Conservation (phyloP, 2,113 vertebrate genomes). For the Cynocephalus volans region DNA sequence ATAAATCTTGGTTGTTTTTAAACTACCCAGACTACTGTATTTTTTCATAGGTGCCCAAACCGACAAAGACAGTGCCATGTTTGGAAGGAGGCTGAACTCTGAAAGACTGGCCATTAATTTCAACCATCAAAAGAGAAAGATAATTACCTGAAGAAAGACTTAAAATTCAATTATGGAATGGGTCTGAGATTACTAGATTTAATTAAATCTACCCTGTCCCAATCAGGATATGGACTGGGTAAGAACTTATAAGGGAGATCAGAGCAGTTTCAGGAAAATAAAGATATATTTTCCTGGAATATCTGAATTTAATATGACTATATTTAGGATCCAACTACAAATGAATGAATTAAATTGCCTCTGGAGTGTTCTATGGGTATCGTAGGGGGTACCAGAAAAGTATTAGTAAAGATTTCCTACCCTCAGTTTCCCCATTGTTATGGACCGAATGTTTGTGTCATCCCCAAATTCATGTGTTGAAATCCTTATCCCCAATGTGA, state of each 20-base stretch:
- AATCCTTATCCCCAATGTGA: not conserved
- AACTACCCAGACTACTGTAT: not conserved
- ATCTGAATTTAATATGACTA: not conserved
- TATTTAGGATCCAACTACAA: not conserved
- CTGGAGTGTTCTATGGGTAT: not conserved
- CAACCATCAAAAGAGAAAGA: not conserved
- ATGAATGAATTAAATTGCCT: not conserved
- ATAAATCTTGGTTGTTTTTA: not conserved
- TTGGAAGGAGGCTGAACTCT: not conserved
- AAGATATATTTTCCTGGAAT: not conserved
- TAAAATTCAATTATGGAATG: not conserved
- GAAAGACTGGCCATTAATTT: not conserved
- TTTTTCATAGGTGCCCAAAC: not conserved
- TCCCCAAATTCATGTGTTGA: not conserved
- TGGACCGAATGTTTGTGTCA: not conserved
- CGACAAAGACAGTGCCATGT: not conserved
- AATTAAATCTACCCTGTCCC: not conserved
- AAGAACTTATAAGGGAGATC: not conserved
- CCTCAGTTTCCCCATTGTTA: not conserved
- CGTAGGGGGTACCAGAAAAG: not conserved
- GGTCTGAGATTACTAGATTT: not conserved
- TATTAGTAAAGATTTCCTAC: not conserved
- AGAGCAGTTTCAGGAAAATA: not conserved
- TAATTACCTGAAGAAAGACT: not conserved
- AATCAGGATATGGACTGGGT: not conserved